These are phyloP conservation scores for Musca vetustissima DNA, from an alignment of 1,140 invertebrate genomes.

Conservation along the genomic window DNA sequence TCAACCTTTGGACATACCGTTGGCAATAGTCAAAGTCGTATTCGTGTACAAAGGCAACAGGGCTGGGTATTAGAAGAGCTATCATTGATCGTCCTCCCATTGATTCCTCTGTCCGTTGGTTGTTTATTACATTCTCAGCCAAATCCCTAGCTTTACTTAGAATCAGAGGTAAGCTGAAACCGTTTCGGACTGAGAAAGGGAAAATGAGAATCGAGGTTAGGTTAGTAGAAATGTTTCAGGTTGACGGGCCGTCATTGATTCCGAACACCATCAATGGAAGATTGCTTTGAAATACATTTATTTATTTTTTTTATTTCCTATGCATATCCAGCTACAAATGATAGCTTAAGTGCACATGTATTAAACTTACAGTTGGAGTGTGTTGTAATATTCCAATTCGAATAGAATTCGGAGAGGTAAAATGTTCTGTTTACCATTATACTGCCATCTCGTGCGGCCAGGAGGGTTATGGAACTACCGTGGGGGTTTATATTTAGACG, in stretches of 20 bases:
- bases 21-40: conserved; percentile 57
- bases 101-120: conserved; percentile 48
- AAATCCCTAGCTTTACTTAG: conserved; percentile 52
- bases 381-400: conserved; percentile 58
- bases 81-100: conserved; percentile 60
- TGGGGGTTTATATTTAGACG: conserved; percentile 67
- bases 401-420: conserved; percentile 60
- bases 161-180: conserved; percentile 59
- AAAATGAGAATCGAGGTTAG: no score
- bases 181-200: conserved; percentile 46
- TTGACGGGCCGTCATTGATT: no score
- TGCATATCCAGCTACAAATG: no score
- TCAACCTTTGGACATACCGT: conserved; percentile 55
- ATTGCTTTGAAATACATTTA: no score
- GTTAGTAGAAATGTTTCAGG: no score
- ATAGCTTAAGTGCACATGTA: no score
- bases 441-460: conserved; percentile 64
- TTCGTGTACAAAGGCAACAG: conserved; percentile 48
- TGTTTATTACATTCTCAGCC: conserved; percentile 53
- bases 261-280: no score
- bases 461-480: conserved; percentile 67
- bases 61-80: conserved; percentile 58
- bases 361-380: conserved; percentile 60
- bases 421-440: conserved; percentile 63
- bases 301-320: no score